Conservation (phyloP, 1,140 invertebrate genomes). For the Galendromus occidentalis region DNA sequence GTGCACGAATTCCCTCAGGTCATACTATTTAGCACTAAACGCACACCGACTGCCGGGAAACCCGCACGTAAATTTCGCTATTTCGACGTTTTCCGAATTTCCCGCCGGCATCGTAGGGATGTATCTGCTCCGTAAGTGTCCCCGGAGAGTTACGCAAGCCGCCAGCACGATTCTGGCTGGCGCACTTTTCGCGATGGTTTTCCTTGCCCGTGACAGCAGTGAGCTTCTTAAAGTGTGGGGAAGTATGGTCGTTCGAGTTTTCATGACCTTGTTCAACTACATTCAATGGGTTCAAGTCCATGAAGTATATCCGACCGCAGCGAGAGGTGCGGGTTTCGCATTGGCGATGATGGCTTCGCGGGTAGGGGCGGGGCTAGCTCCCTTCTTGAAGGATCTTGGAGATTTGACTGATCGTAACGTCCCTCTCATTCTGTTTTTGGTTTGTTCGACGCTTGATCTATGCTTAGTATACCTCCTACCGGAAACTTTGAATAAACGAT, state of each 20-base stretch:
- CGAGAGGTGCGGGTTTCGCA: neutral
- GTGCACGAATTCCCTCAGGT: neutral
- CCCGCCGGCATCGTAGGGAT: neutral
- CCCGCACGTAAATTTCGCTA: conserved; percentile 1
- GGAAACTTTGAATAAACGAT: neutral
- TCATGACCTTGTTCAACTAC: neutral
- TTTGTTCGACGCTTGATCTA: neutral
- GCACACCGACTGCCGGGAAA: neutral
- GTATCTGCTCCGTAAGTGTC: neutral
- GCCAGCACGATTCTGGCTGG: neutral
- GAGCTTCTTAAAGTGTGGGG: neutral
- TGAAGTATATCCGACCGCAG: neutral
- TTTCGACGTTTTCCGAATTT: neutral
- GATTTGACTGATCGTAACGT: neutral
- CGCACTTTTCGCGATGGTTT: neutral
- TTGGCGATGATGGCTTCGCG: neutral
- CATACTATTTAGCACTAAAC: neutral
- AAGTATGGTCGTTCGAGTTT: neutral
- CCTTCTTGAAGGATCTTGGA: neutral
- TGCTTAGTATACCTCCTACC: neutral
- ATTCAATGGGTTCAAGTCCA: neutral
- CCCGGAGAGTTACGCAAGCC: neutral
- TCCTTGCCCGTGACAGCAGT: neutral
- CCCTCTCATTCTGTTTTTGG: neutral
- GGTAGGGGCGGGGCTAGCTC: neutral